Conservation (phyloP, 2,797 vertebrate species). For the Manis javanica region DNA sequence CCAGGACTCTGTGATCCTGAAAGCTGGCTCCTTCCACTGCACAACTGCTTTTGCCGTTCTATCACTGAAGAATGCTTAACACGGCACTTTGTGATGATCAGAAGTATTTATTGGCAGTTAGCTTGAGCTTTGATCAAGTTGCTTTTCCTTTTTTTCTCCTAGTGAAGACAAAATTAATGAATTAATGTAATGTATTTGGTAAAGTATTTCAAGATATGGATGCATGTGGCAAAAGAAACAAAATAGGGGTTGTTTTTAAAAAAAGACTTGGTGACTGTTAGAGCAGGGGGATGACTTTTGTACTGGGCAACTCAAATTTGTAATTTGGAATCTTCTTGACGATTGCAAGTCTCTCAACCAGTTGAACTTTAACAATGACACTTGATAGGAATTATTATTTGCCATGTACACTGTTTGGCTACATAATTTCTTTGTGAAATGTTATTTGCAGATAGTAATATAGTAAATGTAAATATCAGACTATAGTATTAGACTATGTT, state of each 20-base stretch:
- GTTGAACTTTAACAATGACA: not conserved
- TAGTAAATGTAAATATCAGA: not conserved
- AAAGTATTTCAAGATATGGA: not conserved
- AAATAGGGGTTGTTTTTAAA: not conserved
- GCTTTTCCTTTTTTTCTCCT: not conserved
- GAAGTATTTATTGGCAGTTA: not conserved
- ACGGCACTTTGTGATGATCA: not conserved
- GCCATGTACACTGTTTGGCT: not conserved
- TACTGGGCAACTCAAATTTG: not conserved
- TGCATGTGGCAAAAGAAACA: not conserved
- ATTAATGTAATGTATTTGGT: not conserved
- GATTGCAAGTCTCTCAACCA: not conserved
- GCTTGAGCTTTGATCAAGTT: not conserved
- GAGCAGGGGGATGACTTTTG: not conserved
- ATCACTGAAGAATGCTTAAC: not conserved
- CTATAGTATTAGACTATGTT: not conserved
- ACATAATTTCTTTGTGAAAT: not conserved
- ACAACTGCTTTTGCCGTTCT: not conserved
- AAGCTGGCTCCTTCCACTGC: not conserved
- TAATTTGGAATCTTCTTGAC: not conserved
- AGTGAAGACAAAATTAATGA: not conserved
- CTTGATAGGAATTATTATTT: not conserved
- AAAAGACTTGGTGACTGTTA: not conserved
- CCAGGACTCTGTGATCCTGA: not conserved
- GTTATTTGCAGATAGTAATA: not conserved